Conservation (phyloP, 2,113 vertebrate species). For the Prinia subflava region DNA sequence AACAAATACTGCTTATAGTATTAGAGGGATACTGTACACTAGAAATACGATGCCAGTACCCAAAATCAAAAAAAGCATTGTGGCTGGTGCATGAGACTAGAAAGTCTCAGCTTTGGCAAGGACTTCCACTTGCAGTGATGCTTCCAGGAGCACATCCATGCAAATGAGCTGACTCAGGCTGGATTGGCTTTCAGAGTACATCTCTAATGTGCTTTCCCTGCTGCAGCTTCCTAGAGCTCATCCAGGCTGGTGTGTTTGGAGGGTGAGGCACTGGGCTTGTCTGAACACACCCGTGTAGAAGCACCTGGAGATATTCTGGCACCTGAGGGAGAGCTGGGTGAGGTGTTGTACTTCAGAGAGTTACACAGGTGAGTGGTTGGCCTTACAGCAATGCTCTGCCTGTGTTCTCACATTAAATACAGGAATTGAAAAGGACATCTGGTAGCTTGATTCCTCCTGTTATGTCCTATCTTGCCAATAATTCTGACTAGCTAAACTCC, state of each 20-base stretch:
- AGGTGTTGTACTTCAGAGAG: neutral
- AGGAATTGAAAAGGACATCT: neutral
- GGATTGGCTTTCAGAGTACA: rapidly evolving
- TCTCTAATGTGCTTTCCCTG: neutral
- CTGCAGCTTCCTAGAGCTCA: neutral
- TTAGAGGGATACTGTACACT: neutral
- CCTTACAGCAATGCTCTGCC: neutral
- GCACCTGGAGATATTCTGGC: neutral
- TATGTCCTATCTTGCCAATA: neutral
- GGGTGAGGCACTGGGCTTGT: neutral
- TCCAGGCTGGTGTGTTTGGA: neutral
- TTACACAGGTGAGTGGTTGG: neutral
- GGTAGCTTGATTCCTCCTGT: neutral
- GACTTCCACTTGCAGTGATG: neutral
- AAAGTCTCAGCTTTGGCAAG: neutral
- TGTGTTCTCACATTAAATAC: neutral
- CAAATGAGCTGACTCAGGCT: rapidly evolving
- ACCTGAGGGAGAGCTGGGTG: neutral
- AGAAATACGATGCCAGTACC: neutral
- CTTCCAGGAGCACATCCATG: neutral
- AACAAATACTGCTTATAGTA: neutral
- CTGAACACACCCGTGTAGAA: neutral
- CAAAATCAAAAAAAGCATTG: neutral
- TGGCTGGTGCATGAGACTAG: neutral
- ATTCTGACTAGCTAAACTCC: neutral